Conservation (phyloP, 2,113 vertebrate species). For the Barnardius zonarius region DNA sequence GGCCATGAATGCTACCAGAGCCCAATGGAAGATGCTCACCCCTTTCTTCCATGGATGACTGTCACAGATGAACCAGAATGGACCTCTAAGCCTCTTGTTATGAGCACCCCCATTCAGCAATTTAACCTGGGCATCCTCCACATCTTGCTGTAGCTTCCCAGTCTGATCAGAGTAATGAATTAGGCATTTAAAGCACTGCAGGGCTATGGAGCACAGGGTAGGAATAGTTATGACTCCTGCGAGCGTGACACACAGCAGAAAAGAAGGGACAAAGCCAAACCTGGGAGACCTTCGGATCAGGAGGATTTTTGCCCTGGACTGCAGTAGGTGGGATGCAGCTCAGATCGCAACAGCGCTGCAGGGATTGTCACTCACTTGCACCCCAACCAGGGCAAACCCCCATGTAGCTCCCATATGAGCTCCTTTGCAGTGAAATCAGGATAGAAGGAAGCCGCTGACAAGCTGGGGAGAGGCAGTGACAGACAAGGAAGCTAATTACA, state of each 20-base stretch:
- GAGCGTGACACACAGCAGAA: background rate
- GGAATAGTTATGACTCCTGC: background rate
- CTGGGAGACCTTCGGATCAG: background rate
- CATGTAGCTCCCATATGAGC: background rate
- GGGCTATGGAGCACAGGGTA: background rate
- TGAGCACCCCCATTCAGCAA: background rate
- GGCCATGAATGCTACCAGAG: background rate
- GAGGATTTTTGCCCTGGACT: background rate
- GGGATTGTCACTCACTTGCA: background rate
- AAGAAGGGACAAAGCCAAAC: background rate
- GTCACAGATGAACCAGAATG: background rate
- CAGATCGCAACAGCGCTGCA: background rate
- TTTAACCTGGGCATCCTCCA: background rate
- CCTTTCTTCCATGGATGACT: background rate
- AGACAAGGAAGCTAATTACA: conserved; percentile 72
- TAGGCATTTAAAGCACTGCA: background rate
- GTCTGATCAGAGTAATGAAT: background rate
- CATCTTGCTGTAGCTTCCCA: background rate
- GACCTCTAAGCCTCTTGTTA: background rate
- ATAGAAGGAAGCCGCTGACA: conserved; percentile 51
- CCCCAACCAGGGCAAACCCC: background rate
- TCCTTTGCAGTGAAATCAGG: background rate
- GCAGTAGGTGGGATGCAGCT: background rate
- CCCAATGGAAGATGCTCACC: background rate
- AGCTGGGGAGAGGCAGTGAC: conserved; percentile 53